Percentiles rank a stretch among this genome's conserved stretches.
These are phyloP conservation scores for Anhinga anhinga DNA, from an alignment of 2,113 vertebrate species.

Conservation along the genomic window DNA sequence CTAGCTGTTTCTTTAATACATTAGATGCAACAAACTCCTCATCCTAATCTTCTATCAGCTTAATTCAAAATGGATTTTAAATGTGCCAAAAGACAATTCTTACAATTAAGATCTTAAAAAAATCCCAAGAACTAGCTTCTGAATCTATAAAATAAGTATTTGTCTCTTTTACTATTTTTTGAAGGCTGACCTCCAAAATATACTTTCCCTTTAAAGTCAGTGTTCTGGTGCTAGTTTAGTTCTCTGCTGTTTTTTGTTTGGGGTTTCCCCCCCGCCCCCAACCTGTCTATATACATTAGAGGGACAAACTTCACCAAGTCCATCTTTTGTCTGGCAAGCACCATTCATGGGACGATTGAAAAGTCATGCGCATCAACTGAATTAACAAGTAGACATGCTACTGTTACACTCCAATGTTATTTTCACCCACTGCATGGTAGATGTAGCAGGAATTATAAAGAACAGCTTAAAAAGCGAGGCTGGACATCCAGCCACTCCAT, in stretches of 20 bases:
- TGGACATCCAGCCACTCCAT: not conserved
- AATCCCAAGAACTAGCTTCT: not conserved
- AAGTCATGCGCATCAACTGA: not conserved
- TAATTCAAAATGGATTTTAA: not conserved
- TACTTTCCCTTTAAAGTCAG: not conserved
- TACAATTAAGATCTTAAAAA: not conserved
- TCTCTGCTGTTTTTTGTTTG: not conserved
- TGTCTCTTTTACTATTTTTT: not conserved
- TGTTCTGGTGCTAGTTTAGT: not conserved
- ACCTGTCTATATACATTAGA: not conserved
- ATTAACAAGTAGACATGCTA: not conserved
- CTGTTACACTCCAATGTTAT: not conserved
- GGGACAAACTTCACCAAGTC: not conserved
- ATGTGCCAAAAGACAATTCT: not conserved
- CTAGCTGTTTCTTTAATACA: not conserved
- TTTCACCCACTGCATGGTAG: not conserved
- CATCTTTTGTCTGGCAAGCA: not conserved
- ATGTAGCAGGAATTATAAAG: not conserved
- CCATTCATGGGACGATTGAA: not conserved
- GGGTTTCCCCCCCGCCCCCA: rapidly evolving
- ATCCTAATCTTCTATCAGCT: not conserved
- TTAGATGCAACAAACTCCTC: not conserved
- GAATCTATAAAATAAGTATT: not conserved
- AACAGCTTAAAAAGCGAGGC: not conserved
- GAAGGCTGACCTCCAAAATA: not conserved